Percentiles rank a stretch among this genome's conserved stretches.
These are phyloP conservation scores for Masticophis lateralis DNA, from an alignment of 2,797 vertebrate species.

Conservation along the genomic window DNA sequence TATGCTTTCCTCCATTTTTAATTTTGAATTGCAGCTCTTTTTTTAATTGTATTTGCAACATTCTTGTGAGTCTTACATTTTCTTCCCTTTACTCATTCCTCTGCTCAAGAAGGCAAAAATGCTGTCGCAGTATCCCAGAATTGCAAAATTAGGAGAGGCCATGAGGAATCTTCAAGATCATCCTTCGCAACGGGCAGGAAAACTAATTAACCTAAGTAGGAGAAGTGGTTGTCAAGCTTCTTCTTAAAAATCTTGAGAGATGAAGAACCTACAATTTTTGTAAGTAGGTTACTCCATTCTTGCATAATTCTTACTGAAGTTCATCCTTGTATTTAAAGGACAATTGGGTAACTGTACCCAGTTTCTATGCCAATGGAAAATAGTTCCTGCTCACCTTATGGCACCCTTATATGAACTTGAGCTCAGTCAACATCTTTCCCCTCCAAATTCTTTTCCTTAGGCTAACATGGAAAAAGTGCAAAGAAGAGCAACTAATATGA, in stretches of 20 bases:
- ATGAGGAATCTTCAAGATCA: no score
- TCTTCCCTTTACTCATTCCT: not conserved
- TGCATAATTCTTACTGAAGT: not conserved
- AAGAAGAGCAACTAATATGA: no score
- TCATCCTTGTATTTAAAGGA: not conserved
- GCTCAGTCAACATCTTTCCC: not conserved
- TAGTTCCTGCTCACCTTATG: not conserved
- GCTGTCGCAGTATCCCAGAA: no score
- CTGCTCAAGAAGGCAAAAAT: not conserved
- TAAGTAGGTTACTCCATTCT: not conserved
- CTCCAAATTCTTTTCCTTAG: not conserved
- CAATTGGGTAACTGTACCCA: not conserved
- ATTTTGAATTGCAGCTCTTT: no score
- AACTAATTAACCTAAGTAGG: no score
- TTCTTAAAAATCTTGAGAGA: not conserved
- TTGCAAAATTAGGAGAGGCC: no score
- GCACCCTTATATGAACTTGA: not conserved
- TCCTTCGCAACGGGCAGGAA: no score
- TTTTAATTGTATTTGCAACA: not conserved
- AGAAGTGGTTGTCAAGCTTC: no score
- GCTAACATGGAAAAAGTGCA: no score
- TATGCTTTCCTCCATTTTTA: no score
- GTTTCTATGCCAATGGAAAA: no score
- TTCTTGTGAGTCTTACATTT: not conserved
- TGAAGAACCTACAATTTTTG: not conserved